Evolutionary conservation across 1,140 invertebrate genomes (phyloP).

Genomic region (Sinella curviseta): DNA sequence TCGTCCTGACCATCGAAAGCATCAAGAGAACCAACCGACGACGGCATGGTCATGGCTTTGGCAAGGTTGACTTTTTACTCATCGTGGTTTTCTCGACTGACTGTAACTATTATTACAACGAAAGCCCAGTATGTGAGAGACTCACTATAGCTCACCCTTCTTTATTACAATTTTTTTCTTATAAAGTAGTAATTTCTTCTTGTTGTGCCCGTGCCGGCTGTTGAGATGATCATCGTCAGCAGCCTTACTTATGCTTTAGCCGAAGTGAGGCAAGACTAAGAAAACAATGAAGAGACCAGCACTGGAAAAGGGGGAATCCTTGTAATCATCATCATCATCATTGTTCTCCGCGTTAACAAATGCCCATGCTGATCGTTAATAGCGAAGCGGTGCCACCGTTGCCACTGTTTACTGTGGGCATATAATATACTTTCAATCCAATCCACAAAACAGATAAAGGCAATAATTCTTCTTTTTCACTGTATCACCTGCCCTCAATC

Average conservation of each 20-base stretch:
- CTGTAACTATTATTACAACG: no score
- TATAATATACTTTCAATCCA: not conserved
- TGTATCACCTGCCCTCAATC: constrained; percentile 23
- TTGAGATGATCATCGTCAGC: not conserved
- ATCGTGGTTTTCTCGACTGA: no score
- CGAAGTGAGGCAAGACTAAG: not conserved
- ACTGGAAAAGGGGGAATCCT: no score
- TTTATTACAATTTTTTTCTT: no score
- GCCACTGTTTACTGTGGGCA: not conserved
- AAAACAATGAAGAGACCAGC: not conserved
- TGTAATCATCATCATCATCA: not conserved
- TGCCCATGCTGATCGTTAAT: not conserved
- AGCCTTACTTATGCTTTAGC: no score
- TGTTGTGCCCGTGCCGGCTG: constrained; percentile 10
- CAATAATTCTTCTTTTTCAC: constrained; percentile 24
- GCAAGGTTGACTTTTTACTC: no score
- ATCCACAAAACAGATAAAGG: constrained; percentile 16
- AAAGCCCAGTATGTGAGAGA: no score
- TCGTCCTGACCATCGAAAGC: not conserved
- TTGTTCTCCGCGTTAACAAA: not conserved
- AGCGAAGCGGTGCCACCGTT: constrained; percentile 3
- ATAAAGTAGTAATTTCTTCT: not conserved
- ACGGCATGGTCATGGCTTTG: not conserved
- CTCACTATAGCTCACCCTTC: not conserved
- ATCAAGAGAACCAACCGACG: not conserved